These are phyloP conservation scores for Dicaeum eximium DNA, from an alignment of 2,113 vertebrate species.

Conservation along the genomic window DNA sequence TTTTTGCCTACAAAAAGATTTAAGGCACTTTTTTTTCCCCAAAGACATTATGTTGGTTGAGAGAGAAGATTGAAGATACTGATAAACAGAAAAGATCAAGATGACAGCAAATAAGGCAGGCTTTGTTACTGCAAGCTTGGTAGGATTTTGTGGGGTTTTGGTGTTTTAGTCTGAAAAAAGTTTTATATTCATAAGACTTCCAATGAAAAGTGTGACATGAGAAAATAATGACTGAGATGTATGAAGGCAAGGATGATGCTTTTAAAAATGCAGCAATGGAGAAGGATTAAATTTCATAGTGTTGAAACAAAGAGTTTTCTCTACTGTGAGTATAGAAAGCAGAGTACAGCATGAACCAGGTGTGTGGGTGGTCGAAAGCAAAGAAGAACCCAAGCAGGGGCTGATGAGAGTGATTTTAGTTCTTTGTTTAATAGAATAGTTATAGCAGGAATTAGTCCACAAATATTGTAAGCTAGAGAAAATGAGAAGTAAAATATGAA, in stretches of 20 bases:
- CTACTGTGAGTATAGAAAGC: not conserved
- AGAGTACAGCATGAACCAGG: not conserved
- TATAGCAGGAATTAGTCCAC: not conserved
- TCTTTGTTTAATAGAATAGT: not conserved
- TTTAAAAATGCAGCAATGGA: not conserved
- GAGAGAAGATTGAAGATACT: not conserved
- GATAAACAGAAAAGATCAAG: slow-evolving; percentile 8
- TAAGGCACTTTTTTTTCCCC: slow-evolving; percentile 26
- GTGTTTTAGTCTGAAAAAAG: not conserved
- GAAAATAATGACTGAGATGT: slow-evolving; percentile 28
- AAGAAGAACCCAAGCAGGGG: not conserved
- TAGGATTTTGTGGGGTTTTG: not conserved
- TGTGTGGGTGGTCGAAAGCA: not conserved
- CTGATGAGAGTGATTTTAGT: not conserved
- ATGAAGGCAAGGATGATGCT: not conserved
- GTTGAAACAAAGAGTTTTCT: not conserved
- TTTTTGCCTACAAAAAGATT: not conserved
- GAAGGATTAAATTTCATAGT: not conserved
- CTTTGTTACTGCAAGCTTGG: not conserved
- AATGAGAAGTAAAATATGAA: not conserved
- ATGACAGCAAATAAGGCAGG: not conserved
- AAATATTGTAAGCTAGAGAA: not conserved
- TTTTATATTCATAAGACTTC: not conserved
- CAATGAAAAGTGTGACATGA: not conserved
- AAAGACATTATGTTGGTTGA: not conserved